phyloP scores from a whole-genome alignment of 2,113 vertebrate species.

The Chamaetylas fuelleborni region DNA sequence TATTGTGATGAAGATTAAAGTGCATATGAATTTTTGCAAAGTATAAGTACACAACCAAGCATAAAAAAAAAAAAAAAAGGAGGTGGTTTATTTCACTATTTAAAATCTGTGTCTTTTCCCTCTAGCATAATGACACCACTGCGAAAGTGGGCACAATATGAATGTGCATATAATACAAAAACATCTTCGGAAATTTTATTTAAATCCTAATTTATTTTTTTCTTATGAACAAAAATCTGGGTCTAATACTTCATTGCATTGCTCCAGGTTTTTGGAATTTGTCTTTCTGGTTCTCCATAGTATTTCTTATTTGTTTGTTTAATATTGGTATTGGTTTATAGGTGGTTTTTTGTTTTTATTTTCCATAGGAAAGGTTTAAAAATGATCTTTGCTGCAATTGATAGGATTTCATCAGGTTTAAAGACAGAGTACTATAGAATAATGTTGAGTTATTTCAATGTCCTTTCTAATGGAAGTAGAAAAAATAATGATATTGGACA shows the following conservation, averaged over 20 bases:
- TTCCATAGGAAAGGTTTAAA: not conserved
- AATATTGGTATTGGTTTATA: not conserved
- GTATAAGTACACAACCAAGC: not conserved
- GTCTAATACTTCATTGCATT: not conserved
- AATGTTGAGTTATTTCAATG: not conserved
- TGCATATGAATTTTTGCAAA: not conserved
- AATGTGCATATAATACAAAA: not conserved
- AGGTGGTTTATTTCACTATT: not conserved
- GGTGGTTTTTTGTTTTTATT: not conserved
- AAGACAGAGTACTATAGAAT: not conserved
- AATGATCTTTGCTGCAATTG: not conserved
- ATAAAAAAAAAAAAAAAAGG: not conserved
- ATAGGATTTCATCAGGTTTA: not conserved
- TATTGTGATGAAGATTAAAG: conserved; percentile 4
- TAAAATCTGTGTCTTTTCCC: not conserved
- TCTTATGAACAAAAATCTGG: not conserved
- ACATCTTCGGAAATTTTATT: not conserved
- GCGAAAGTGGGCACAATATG: not conserved
- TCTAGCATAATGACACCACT: not conserved
- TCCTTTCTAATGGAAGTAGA: not conserved
- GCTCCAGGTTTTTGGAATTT: not conserved
- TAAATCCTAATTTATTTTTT: not conserved
- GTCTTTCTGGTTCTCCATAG: not conserved
- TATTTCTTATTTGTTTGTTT: not conserved
- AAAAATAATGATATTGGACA: not conserved